Evolutionary conservation across 2,797 vertebrate species (phyloP).

Genomic region (Macropodus opercularis): DNA sequence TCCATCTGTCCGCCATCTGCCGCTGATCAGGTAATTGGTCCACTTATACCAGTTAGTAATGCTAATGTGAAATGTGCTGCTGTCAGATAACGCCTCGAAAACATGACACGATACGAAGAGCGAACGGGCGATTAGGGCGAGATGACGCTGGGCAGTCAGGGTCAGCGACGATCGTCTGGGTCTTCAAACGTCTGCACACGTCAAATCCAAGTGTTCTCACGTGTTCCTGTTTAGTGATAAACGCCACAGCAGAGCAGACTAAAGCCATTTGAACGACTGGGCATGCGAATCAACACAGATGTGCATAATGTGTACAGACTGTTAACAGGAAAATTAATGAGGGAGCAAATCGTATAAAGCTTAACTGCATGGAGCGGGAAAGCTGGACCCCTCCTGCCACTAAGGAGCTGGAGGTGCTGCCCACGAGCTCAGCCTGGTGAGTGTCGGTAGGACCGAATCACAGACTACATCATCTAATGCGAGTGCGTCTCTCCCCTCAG

Average conservation of each 20-base stretch:
- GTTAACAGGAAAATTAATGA: slow-evolving; percentile 18
- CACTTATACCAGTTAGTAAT: slow-evolving; percentile 37
- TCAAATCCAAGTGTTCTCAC: too few species aligned
- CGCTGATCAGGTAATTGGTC: slow-evolving; percentile 62
- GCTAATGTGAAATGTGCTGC: slow-evolving; percentile 25
- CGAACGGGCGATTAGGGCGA: neutral
- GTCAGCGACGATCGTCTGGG: too few species aligned
- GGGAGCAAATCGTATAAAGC: slow-evolving; percentile 23
- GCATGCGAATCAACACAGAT: slow-evolving; percentile 21
- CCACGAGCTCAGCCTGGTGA: slow-evolving; percentile 1
- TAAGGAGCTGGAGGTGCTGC: neutral
- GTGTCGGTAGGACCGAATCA: too few species aligned
- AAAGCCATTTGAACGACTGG: neutral
- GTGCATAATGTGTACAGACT: neutral
- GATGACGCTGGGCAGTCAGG: too few species aligned
- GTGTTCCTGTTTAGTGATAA: too few species aligned
- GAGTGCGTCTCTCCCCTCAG: too few species aligned
- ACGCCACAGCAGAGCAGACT: slow-evolving; percentile 1
- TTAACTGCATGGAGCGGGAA: slow-evolving; percentile 22
- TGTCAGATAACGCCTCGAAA: slow-evolving; percentile 16
- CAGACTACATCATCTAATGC: too few species aligned
- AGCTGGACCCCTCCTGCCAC: neutral
- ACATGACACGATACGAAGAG: neutral
- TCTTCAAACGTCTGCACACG: too few species aligned
- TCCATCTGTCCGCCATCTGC: slow-evolving; percentile 71